Percentiles rank a stretch among this genome's conserved stretches.
Conservation (phyloP, 2,113 vertebrate genomes). For the Gymnogyps californianus region DNA sequence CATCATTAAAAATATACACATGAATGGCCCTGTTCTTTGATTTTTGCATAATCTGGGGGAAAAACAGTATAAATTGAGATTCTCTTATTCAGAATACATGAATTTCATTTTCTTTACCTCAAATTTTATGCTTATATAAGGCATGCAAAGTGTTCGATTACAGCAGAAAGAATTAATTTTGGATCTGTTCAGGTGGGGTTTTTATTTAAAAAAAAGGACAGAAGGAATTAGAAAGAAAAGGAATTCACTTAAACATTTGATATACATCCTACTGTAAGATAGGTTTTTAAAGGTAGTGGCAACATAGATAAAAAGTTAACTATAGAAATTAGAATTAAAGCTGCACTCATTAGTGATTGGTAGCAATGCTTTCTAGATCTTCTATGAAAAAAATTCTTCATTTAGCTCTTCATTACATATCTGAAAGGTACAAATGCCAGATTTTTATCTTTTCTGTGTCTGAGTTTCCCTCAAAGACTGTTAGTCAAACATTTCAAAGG, state of each 20-base stretch:
- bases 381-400: neutral
- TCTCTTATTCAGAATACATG: neutral
- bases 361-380: neutral
- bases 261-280: neutral
- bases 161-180: neutral
- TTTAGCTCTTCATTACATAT: neutral
- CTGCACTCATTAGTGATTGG: neutral
- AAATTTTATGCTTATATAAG: neutral
- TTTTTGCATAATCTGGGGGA: neutral
- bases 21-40: neutral
- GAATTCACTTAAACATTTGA: neutral
- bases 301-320: neutral
- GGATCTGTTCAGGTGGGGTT: neutral
- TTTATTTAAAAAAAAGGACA: neutral
- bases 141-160: neutral
- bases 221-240: neutral
- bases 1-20: conserved; percentile 54
- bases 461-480: neutral
- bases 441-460: neutral
- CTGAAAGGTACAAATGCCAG: neutral
- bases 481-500: neutral
- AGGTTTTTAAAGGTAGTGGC: neutral
- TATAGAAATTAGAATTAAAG: neutral
- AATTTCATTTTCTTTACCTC: conserved; percentile 1
- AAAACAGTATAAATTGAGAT: neutral